Percentiles rank a stretch among this genome's conserved stretches.
These are phyloP conservation scores for Microcebus lehilahytsara DNA, from an alignment of 2,113 vertebrate species.

Conservation along the genomic window DNA sequence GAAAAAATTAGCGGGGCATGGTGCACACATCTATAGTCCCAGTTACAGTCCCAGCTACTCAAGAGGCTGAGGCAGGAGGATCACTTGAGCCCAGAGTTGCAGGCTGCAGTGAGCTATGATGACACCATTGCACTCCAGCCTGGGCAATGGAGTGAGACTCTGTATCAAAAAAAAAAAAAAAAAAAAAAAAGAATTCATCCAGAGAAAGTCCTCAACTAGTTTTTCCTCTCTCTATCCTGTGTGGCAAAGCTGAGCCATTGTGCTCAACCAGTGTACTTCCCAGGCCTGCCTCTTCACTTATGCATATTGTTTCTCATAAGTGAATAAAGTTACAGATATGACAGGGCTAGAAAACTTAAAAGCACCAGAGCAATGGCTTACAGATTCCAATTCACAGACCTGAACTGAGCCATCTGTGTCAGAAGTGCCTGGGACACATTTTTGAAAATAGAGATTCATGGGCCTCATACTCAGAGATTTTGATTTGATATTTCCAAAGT, in stretches of 20 bases:
- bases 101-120: too few species aligned
- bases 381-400: background rate
- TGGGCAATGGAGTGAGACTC: too few species aligned
- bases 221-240: background rate
- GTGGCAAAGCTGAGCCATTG: background rate
- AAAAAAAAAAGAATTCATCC: too few species aligned
- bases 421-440: background rate
- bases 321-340: background rate
- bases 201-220: background rate
- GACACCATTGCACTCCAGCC: too few species aligned
- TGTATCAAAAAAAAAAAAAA: too few species aligned
- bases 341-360: background rate
- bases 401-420: background rate
- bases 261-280: background rate
- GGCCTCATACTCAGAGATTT: background rate
- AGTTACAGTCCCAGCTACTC: too few species aligned
- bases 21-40: too few species aligned
- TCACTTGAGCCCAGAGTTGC: too few species aligned
- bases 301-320: background rate
- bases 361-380: background rate
- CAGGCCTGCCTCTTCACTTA: background rate
- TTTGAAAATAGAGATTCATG: background rate
- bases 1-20: too few species aligned
- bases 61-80: too few species aligned
- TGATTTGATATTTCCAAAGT: constrained; percentile 11